Conservation (phyloP, 1,140 invertebrate genomes). For the Bombyx mandarina region DNA sequence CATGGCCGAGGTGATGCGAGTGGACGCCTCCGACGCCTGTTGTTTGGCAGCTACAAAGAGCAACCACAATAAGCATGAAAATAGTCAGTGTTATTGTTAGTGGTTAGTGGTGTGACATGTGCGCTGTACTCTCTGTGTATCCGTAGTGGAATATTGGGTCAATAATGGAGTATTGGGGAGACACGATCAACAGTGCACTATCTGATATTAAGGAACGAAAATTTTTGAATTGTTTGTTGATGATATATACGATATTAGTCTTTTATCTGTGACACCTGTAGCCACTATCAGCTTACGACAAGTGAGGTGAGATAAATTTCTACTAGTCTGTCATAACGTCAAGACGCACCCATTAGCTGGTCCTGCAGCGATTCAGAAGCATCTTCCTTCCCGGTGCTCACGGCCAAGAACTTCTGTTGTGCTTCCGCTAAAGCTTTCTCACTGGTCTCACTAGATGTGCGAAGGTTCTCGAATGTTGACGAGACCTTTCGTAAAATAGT, state of each 20-base stretch:
- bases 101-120: too few species aligned
- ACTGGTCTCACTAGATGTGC: constrained; percentile 78
- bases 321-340: background rate
- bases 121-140: too few species aligned
- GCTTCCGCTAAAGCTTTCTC: constrained; percentile 79
- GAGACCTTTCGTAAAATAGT: constrained; percentile 51
- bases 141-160: too few species aligned
- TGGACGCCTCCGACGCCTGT: constrained; percentile 82
- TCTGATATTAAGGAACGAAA: too few species aligned
- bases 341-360: constrained; percentile 82
- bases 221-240: too few species aligned
- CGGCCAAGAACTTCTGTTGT: constrained; percentile 86
- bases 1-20: constrained; percentile 82
- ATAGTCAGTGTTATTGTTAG: too few species aligned
- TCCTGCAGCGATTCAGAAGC: constrained; percentile 91
- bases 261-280: too few species aligned
- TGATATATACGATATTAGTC: too few species aligned
- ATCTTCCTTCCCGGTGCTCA: constrained; percentile 85
- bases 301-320: too few species aligned
- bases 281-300: too few species aligned
- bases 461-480: constrained; percentile 79
- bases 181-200: too few species aligned
- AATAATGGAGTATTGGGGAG: too few species aligned
- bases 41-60: constrained; percentile 78
- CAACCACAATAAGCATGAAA: constrained; percentile 2